A percentile compares a stretch with the other conserved stretches of the same genome.
Evolutionary conservation across 2,888 invertebrate species (phyloP).

Genomic region (Keiferia lycopersicella): DNA sequence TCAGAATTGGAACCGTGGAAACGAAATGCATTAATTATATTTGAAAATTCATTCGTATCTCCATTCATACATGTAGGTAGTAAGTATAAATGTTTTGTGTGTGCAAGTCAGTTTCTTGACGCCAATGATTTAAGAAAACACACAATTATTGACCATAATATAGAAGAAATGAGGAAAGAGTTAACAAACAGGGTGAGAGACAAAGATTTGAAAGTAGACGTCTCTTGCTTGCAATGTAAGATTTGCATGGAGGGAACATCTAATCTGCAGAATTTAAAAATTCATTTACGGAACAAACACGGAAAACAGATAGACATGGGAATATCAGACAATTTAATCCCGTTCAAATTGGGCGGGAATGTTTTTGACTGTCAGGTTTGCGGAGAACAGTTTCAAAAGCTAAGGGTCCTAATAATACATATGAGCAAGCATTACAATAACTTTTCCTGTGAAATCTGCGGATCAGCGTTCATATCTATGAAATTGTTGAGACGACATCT

Average conservation of each 20-base stretch:
- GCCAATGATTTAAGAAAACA: conserved; percentile 2
- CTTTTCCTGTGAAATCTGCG: conserved; percentile 67
- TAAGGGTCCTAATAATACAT: conserved; percentile 61
- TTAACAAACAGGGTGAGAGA: conserved; percentile 52
- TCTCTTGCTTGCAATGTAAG: conserved; percentile 55
- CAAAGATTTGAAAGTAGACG: conserved; percentile 62
- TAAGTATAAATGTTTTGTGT: conserved; percentile 65
- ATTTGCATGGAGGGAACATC: conserved; percentile 48
- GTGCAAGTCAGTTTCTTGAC: conserved; percentile 43
- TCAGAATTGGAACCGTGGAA: conserved; percentile 47
- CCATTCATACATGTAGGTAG: conserved; percentile 61
- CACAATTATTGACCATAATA: not conserved
- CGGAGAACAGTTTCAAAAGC: conserved; percentile 51
- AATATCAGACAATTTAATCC: conserved; percentile 61
- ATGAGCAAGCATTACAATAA: conserved; percentile 71
- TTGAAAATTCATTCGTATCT: conserved; percentile 60
- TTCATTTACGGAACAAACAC: conserved; percentile 57
- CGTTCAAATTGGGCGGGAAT: conserved; percentile 57
- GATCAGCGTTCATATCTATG: conserved; percentile 57
- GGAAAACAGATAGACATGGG: conserved; percentile 50
- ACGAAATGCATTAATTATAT: conserved; percentile 55
- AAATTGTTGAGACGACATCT: conserved; percentile 55
- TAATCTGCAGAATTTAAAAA: conserved; percentile 50
- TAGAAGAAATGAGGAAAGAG: conserved; percentile 49
- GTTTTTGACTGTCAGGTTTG: conserved; percentile 63